Base-by-base conservation (phyloP, 2,797 vertebrate genomes). In the Borostomias antarcticus region DNA sequence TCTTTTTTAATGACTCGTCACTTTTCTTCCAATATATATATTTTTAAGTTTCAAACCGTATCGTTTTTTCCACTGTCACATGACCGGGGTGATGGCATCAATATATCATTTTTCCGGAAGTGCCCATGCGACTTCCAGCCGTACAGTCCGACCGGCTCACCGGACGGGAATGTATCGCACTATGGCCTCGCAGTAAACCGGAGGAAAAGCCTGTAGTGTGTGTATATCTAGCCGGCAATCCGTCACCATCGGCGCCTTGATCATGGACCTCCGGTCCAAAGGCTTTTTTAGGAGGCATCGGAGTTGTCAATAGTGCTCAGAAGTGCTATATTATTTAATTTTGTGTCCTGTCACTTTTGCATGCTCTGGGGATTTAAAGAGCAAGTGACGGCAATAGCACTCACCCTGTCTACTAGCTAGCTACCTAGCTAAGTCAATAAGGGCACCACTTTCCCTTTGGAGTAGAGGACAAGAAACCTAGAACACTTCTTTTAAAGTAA, bases 61-160 rank as follows among this genome's bases (percentile, higher is more conserved):
- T 1, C 8, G 23, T 25, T 43, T 45, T 45, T 33, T 66, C 80
- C 85, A 35, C 47, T 64, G 59, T 90, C 88, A 89, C 83, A 51
- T 90, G 91, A 91, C 63, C 48, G 63, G 70, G 84, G 77, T 74
- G 48, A 35, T 64, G 63, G 78, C 83, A 62, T 88, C 83, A 76
- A 17, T 58, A 58, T 74, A 67, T 79, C 70, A 82, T 85, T 84
- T 89, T 77, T 92, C 94, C 95, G 95, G 95, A 96, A 97, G 93
- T 94, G 80, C 85, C 93, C 85, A 92, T 89, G 93, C 94, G 89
- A 90, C 88, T 93, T 82, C 75, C 23, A 80, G 82, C 91, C 91
- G 88, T 91, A 93, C 89, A 85, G 89, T 89, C 87, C 89, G 90
- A 90, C 93, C 93, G 93, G 94, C 91, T 94, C 85, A 89, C 88